Conservation (phyloP, 2,888 invertebrate genomes). For the Drosophila helvetica region DNA sequence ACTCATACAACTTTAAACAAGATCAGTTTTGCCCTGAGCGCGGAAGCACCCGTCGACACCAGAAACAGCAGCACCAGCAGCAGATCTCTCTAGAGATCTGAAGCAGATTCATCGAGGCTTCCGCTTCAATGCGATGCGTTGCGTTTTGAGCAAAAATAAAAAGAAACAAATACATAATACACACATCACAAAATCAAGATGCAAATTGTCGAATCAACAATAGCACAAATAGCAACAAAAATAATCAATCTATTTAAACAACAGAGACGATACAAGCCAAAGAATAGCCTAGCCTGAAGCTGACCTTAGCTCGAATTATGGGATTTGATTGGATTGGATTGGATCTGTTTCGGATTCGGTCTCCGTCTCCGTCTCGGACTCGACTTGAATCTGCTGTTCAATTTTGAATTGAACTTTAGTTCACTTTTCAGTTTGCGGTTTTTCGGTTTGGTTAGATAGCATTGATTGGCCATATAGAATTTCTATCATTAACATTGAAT, state of each 20-base stretch:
- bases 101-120: constrained; percentile 56
- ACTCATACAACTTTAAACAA: constrained; percentile 61
- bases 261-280: constrained; percentile 31
- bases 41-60: constrained; percentile 62
- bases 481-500: constrained; percentile 67
- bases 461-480: constrained; percentile 66
- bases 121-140: constrained; percentile 60
- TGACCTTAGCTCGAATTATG: constrained; percentile 69
- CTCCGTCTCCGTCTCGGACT: constrained; percentile 3
- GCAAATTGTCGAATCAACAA: constrained; percentile 65
- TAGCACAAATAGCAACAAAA: constrained; percentile 49
- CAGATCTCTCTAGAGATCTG: constrained; percentile 33
- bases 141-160: constrained; percentile 35
- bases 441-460: constrained; percentile 13
- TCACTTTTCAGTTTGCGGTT: constrained; percentile 22
- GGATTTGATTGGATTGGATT: constrained; percentile 51
- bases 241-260: constrained; percentile 73
- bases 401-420: constrained; percentile 26
- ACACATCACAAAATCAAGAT: constrained; percentile 64
- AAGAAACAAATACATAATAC: constrained; percentile 22
- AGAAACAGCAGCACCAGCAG: constrained; percentile 16
- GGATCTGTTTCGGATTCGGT: constrained; percentile 4
- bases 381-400: constrained; percentile 17
- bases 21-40: constrained; percentile 61
- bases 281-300: constrained; percentile 47